Evolutionary conservation across 2,888 invertebrate genomes (phyloP).

Genomic region (Iphiclides podalirius): DNA sequence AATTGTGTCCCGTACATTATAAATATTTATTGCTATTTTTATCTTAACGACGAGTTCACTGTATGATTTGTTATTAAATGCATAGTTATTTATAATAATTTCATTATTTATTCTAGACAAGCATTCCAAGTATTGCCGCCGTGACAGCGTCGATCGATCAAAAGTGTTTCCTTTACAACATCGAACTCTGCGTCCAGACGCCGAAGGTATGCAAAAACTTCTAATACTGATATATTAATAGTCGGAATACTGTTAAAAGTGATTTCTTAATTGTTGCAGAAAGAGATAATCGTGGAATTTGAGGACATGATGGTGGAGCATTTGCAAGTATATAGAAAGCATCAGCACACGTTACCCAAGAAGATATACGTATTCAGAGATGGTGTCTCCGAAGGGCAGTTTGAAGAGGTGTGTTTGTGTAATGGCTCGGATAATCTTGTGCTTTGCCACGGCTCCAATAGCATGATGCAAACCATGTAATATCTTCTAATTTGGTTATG

Average conservation of each 20-base stretch:
- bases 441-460: too few species aligned
- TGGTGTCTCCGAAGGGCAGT: constrained; percentile 94
- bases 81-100: constrained; percentile 12
- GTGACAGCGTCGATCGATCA: constrained; percentile 88
- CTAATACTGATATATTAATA: too few species aligned
- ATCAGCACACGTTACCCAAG: constrained; percentile 72
- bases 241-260: too few species aligned
- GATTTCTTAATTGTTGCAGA: constrained; percentile 43
- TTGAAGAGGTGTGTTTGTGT: constrained; percentile 73
- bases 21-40: too few species aligned
- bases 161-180: constrained; percentile 85
- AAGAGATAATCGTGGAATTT: constrained; percentile 88
- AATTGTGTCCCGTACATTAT: too few species aligned
- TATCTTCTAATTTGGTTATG: too few species aligned
- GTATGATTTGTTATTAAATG: not conserved
- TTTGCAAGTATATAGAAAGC: constrained; percentile 76
- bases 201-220: constrained; percentile 74
- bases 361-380: constrained; percentile 90
- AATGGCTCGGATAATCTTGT: too few species aligned
- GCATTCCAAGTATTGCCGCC: constrained; percentile 84
- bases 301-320: constrained; percentile 84
- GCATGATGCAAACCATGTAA: too few species aligned
- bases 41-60: too few species aligned
- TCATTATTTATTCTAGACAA: constrained; percentile 49
- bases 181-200: constrained; percentile 88